A percentile compares a stretch with the other conserved stretches of the same genome.
phyloP scores from a whole-genome alignment of 1,140 invertebrate species.

The Heliconius congener region DNA sequence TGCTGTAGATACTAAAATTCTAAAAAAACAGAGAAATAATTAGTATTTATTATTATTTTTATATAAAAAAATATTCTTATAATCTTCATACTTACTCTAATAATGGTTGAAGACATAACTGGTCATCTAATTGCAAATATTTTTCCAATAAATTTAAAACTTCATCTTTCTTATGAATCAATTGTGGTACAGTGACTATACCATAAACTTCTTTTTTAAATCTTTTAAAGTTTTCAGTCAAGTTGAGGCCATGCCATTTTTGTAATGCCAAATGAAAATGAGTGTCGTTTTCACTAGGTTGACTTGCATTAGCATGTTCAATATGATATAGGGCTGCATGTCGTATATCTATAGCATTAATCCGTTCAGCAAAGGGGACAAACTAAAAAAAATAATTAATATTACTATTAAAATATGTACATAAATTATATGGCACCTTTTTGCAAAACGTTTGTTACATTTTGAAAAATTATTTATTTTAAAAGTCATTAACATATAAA shows the following conservation, averaged over 20 bases:
- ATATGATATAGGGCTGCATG: constrained; percentile 85
- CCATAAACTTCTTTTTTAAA: constrained; percentile 88
- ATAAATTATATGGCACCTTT: no score
- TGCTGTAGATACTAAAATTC: constrained; percentile 91
- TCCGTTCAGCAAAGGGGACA: constrained; percentile 91
- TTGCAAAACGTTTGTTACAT: neutral
- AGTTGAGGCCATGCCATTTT: constrained; percentile 93
- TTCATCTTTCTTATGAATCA: constrained; percentile 89
- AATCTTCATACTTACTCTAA: constrained; percentile 87
- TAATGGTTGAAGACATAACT: constrained; percentile 88
- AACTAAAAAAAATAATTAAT: constrained; percentile 85
- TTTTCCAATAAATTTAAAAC: constrained; percentile 87
- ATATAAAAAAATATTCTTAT: neutral
- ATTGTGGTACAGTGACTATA: constrained; percentile 89
- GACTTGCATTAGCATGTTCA: constrained; percentile 86
- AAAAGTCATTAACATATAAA: neutral
- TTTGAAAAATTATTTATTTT: neutral
- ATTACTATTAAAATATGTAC: constrained; percentile 14
- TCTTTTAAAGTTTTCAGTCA: constrained; percentile 89
- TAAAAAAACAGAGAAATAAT: constrained; percentile 60
- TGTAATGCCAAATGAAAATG: constrained; percentile 90
- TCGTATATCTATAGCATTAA: constrained; percentile 91
- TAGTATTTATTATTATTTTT: neutral
- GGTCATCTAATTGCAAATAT: constrained; percentile 86
- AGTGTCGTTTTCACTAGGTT: constrained; percentile 86